Conservation (phyloP, 2,113 vertebrate genomes). For the Cryptotis parvus region DNA sequence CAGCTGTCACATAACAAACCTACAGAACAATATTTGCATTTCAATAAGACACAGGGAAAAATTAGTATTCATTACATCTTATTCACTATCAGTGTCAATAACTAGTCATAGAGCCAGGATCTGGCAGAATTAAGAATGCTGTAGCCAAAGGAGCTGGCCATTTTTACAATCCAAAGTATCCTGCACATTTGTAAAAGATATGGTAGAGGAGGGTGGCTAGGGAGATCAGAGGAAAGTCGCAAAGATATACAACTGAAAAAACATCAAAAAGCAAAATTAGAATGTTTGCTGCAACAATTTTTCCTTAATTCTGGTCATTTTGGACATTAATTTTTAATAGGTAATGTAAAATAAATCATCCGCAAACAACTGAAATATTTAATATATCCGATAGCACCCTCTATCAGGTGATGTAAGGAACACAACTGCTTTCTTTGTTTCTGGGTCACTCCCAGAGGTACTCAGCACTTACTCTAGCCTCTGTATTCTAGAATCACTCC, state of each 20-base stretch:
- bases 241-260: background rate
- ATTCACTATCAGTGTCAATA: background rate
- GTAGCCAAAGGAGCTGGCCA: background rate
- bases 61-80: background rate
- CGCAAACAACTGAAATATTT: background rate
- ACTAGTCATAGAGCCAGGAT: background rate
- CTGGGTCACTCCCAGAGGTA: no score
- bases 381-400: conserved; percentile 49
- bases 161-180: background rate
- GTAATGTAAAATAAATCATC: conserved; percentile 5
- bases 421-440: background rate
- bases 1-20: background rate
- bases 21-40: background rate
- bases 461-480: no score
- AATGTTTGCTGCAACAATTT: background rate
- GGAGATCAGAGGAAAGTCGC: background rate
- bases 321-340: background rate
- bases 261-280: background rate
- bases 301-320: conserved; percentile 43
- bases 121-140: background rate
- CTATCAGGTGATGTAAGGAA: conserved; percentile 14
- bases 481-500: no score
- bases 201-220: accelerated
- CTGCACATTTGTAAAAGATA: background rate
- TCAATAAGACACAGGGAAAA: conserved; percentile 2